phyloP scores from a whole-genome alignment of 2,888 invertebrate genomes.

The Tipula helvola region DNA sequence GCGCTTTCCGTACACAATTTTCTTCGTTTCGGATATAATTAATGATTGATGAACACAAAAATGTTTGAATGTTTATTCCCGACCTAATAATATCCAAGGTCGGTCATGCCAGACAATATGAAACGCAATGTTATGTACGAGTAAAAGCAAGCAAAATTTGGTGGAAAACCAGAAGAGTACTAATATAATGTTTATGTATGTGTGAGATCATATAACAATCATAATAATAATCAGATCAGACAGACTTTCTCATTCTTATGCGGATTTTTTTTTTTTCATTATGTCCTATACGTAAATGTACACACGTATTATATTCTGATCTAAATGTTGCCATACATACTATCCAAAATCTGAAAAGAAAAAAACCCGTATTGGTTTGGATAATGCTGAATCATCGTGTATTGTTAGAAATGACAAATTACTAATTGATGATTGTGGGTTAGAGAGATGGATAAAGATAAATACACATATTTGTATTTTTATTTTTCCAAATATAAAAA shows the following conservation, averaged over 20 bases:
- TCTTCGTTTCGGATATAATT: background rate
- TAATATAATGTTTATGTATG: background rate
- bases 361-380: background rate
- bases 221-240: constrained; percentile 8
- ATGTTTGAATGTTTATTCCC: background rate
- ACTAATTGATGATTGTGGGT: constrained; percentile 5
- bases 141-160: background rate
- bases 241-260: background rate
- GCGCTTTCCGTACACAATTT: background rate
- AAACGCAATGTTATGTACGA: background rate
- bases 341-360: background rate
- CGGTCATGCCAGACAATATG: background rate
- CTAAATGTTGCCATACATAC: background rate
- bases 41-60: background rate
- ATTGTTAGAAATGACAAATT: constrained; percentile 5
- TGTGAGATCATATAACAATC: background rate
- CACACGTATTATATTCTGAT: background rate
- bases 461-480: background rate
- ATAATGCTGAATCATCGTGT: background rate
- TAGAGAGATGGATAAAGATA: background rate
- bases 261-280: background rate
- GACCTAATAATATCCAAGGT: constrained; percentile 6
- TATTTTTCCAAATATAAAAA: background rate
- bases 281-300: background rate
- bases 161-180: background rate